Evolutionary conservation across 2,888 invertebrate genomes (phyloP), one percentile per base, ranked within the genome.

Genomic region (Ctena decussata): DNA sequence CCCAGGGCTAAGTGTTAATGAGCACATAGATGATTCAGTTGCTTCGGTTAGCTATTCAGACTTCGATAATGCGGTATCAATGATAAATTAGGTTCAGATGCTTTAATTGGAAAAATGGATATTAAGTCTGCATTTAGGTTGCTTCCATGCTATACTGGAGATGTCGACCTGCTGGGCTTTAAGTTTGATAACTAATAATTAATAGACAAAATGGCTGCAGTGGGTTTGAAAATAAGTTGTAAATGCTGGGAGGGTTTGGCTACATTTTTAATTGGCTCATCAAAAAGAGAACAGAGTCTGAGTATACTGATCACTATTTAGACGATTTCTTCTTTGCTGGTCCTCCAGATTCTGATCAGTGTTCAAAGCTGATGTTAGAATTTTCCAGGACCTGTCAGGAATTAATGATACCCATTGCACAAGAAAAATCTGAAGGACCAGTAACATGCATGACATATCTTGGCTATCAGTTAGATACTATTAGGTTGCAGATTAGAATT

Each of bases 241-340:
- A 49, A 11, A 44, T 24, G 70, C 18, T 83, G 70, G 30, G 82
- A 82, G 21, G 75, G 60, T 27, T 57, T 77, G 35, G n/a, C 60
- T 15, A 57, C 53, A 21, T 72, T 73, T 60, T 82, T 37, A 32
- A 77, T 24, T 77, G 71, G 77, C n/a, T 32, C 15, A 57, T 77
- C 15, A 32, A 41, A 41, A 6, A 41, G 15, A 41, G 41, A 15
- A 41, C 41, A 15, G 41, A 6, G 6, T 41, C 41, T 12, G 32
- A 24, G 5, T 11, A 69, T 27, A 41, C 73, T 18, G 77, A 73
- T 24, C 80, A 80, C 32, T 32, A 75, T 21, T 39, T 84, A 21
- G 73, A 80, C 57, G 80, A 84, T 30, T 80, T 80, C 32, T 49
- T 83, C 6, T 73, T 83, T 69, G 78, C 75, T 24, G 78, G 49